phyloP scores from a whole-genome alignment of 2,113 vertebrate species.

The Psittacus erithacus region DNA sequence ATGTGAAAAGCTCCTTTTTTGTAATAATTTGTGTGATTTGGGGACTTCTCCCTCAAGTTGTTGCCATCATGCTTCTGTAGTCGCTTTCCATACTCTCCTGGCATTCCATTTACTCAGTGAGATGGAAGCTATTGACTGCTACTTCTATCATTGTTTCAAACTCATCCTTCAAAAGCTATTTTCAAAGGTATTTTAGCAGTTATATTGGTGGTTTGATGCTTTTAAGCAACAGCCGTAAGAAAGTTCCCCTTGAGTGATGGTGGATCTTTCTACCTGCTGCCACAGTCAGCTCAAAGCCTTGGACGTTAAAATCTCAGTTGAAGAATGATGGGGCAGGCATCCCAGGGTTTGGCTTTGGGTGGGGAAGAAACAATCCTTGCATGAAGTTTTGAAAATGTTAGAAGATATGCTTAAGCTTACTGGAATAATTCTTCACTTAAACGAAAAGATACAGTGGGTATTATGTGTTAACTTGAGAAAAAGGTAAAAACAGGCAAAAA shows the following conservation, averaged over 20 bases:
- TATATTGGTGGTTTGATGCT: neutral
- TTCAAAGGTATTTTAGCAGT: neutral
- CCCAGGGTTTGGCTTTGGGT: neutral
- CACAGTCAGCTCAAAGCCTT: neutral
- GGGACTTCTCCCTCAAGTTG: neutral
- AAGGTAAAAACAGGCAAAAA: neutral
- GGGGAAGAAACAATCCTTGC: neutral
- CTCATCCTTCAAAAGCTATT: neutral
- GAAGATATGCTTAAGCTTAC: neutral
- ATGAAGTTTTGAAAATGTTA: neutral
- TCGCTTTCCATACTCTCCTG: neutral
- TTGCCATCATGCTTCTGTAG: neutral
- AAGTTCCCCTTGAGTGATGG: neutral
- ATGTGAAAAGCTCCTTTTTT: neutral
- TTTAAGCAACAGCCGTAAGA: neutral
- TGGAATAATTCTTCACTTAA: neutral
- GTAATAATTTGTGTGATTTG: neutral
- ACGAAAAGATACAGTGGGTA: neutral
- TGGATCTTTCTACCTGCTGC: neutral
- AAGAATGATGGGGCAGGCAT: neutral
- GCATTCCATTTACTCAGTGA: neutral
- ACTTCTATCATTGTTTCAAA: neutral
- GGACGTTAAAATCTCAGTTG: neutral
- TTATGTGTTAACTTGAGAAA: neutral
- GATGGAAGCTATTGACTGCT: neutral